Evolutionary conservation across 1,140 invertebrate genomes (phyloP), one percentile per base, ranked within the genome.

Genomic region (Galleria mellonella): DNA sequence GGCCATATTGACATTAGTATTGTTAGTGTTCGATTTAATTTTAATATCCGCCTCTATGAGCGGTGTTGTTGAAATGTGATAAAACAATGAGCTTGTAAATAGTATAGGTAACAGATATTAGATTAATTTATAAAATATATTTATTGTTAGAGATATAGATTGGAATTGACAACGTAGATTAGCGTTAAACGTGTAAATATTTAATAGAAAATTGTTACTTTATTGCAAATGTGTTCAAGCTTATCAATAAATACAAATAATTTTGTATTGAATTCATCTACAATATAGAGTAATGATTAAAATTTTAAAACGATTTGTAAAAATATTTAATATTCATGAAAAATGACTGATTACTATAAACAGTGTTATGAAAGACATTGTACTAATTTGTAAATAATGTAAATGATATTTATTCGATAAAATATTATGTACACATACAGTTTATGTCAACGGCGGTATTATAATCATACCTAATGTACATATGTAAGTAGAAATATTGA

Each of bases 1-100:
- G 92, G 62, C 93, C 92, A 9, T 94, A 94, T 83, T 94, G 88
- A 88, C 61, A 44, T 30, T 69, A 40, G 32, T 55, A 67, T 58
- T 61, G 51, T 38, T 58, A 70, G 51, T 70, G 49, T 53, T 35
- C 23, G 9, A 54, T 32, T 45, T 39, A 46, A 54, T 46, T 59
- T 45, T 65, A 62, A 51, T 55, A 60, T 51, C 47, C 63, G 68
- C 57, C 50, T 55, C 45, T 40, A n/a, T 17, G 35, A 45, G 35
- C 64, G 72, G 72, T 65, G 48, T 43, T 65, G 51, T 69, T 77
- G 56, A 83, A 81, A 75, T 84, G 81, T 84, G 81, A 84, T 84
- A 84, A 74, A 71, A 56, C 61, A 55, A 75, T 72, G 81, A 84
- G 81, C 81, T 84, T 84, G 81, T 84, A 84, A 62, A 84, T 84